A percentile compares a stretch with the other conserved stretches of the same genome.
Evolutionary conservation across 2,888 invertebrate genomes (phyloP).

Genomic region (Dysmachus trigonus): DNA sequence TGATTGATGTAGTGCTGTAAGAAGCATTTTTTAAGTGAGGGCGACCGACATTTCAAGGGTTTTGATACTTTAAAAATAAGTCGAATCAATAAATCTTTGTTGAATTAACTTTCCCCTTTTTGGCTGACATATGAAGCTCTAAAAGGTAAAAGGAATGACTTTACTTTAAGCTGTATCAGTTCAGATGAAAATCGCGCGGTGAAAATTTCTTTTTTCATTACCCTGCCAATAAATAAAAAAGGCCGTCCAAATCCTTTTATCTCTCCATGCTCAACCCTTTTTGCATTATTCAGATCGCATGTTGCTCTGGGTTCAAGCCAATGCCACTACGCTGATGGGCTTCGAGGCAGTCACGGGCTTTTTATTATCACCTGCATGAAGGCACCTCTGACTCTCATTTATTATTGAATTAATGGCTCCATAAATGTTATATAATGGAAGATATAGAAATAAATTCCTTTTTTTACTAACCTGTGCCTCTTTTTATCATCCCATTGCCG

Average conservation of each 20-base stretch:
- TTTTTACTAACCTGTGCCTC: background rate
- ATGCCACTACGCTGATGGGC: background rate
- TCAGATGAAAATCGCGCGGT: background rate
- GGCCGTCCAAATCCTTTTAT: constrained; percentile 24
- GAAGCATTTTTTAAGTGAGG: background rate
- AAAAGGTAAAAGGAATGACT: background rate
- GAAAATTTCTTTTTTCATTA: constrained; percentile 10
- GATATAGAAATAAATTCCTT: constrained; percentile 16
- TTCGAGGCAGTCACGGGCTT: background rate
- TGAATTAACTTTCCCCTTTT: background rate
- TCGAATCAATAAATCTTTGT: background rate
- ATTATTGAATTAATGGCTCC: constrained; percentile 28
- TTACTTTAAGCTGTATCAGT: background rate
- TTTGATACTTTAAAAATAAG: background rate
- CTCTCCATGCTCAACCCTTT: constrained; percentile 16
- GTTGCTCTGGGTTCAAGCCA: background rate
- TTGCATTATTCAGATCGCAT: constrained; percentile 27
- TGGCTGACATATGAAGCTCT: background rate
- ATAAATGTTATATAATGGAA: constrained; percentile 14
- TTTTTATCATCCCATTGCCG: background rate
- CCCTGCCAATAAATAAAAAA: constrained; percentile 11
- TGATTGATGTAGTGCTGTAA: background rate
- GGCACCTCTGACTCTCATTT: constrained; percentile 14
- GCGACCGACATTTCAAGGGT: background rate
- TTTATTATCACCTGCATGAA: constrained; percentile 24